Evolutionary conservation across 2,113 vertebrate genomes (phyloP).

Genomic region (Taxidea taxus): DNA sequence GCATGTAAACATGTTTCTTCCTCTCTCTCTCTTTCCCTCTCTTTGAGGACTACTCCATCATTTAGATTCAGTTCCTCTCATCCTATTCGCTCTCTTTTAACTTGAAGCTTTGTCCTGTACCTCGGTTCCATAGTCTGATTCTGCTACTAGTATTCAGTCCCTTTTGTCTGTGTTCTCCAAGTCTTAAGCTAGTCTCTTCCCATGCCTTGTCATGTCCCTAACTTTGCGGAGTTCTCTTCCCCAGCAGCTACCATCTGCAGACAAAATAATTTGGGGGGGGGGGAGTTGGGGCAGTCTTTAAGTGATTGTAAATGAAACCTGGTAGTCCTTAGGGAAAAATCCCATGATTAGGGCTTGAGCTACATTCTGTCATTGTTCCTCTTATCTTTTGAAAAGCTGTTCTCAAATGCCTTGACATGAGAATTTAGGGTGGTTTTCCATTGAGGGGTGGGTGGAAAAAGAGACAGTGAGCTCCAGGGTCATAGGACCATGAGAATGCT

Average conservation of each 20-base stretch:
- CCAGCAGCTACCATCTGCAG: neutral
- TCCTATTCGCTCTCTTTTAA: neutral
- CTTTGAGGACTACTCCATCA: neutral
- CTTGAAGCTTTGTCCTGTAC: neutral
- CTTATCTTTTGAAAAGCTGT: neutral
- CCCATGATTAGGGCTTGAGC: neutral
- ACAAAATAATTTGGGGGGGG: neutral
- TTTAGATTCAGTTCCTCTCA: neutral
- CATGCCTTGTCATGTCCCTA: neutral
- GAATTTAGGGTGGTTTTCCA: neutral
- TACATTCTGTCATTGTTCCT: neutral
- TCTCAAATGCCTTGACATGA: neutral
- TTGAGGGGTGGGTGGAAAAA: neutral
- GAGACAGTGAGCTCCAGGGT: neutral
- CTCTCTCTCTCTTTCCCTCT: neutral
- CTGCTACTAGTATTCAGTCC: neutral
- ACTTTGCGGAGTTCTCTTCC: neutral
- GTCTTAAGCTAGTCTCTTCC: neutral
- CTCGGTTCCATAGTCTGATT: neutral
- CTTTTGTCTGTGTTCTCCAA: neutral
- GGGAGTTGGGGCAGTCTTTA: neutral
- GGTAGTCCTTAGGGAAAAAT: neutral
- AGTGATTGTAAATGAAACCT: conserved; percentile 12
- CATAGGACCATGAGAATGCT: neutral
- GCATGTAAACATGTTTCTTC: neutral